Evolutionary conservation across 2,113 vertebrate species (phyloP).

Genomic region (Mobula birostris): DNA sequence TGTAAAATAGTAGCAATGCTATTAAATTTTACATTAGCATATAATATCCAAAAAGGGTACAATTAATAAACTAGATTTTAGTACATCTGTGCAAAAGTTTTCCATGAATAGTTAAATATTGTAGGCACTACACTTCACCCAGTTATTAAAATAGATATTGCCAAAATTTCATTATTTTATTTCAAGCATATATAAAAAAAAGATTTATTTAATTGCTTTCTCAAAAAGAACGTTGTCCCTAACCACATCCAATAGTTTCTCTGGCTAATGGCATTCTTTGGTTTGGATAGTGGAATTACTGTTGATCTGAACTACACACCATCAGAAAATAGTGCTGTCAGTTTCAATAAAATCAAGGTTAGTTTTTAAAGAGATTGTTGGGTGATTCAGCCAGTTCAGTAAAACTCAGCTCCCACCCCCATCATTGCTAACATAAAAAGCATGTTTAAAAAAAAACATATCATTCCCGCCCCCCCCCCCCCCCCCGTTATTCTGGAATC

Average conservation of each 20-base stretch:
- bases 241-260: background rate
- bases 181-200: background rate
- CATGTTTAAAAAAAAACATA: background rate
- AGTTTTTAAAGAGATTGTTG: background rate
- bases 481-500: background rate
- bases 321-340: background rate
- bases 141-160: slow-evolving; percentile 21
- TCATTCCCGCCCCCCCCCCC: too few relatives aligned
- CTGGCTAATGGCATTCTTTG: background rate
- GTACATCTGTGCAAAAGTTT: background rate
- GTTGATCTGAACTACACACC: background rate
- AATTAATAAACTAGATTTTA: slow-evolving; percentile 21
- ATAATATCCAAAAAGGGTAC: background rate
- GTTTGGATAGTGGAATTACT: background rate
- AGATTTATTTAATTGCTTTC: background rate
- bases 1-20: background rate
- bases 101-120: slow-evolving; percentile 19
- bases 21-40: background rate
- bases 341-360: background rate
- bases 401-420: background rate
- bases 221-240: background rate
- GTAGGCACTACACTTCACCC: background rate
- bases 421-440: background rate
- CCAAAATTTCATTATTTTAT: slow-evolving; percentile 9
- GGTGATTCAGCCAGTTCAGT: background rate